phyloP scores from a whole-genome alignment of 2,888 invertebrate genomes.

The Resseliella maxima region DNA sequence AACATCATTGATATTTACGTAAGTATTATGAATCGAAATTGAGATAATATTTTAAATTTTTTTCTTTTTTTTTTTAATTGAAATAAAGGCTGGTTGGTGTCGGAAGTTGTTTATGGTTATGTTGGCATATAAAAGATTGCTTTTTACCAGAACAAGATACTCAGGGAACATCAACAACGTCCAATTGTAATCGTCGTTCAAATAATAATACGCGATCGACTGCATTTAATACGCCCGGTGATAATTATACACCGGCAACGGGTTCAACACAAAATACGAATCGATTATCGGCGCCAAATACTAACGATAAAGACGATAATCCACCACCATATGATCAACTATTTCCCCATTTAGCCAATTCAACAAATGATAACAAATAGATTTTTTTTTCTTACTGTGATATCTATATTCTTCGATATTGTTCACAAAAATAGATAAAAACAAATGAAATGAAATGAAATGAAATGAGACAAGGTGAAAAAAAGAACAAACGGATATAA shows the following conservation, averaged over 20 bases:
- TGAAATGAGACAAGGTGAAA: too few relatives aligned
- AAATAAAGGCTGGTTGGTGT: slow-evolving; percentile 67
- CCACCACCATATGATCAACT: not conserved
- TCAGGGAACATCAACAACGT: not conserved
- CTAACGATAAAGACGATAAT: slow-evolving; percentile 13
- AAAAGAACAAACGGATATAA: too few relatives aligned
- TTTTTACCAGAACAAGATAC: slow-evolving; percentile 52
- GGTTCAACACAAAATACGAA: not conserved
- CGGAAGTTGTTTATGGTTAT: slow-evolving; percentile 66
- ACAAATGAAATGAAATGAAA: too few relatives aligned
- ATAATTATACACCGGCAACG: not conserved
- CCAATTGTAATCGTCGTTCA: not conserved
- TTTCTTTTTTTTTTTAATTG: too few relatives aligned
- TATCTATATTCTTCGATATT: not conserved
- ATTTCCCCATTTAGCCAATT: slow-evolving; percentile 38
- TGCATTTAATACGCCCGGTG: slow-evolving; percentile 12
- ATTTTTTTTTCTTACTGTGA: not conserved
- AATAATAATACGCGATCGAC: slow-evolving; percentile 32
- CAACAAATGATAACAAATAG: slow-evolving; percentile 42
- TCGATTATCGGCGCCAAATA: not conserved
- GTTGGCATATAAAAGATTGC: slow-evolving; percentile 63
- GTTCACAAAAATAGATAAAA: not conserved
- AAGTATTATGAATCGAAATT: too few relatives aligned
- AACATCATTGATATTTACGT: slow-evolving; percentile 66
- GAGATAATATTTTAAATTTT: too few relatives aligned